A percentile compares a stretch with the other conserved stretches of the same genome.
These are phyloP conservation scores for Ophonus ardosiacus DNA, from an alignment of 2,888 invertebrate species.

Conservation along the genomic window DNA sequence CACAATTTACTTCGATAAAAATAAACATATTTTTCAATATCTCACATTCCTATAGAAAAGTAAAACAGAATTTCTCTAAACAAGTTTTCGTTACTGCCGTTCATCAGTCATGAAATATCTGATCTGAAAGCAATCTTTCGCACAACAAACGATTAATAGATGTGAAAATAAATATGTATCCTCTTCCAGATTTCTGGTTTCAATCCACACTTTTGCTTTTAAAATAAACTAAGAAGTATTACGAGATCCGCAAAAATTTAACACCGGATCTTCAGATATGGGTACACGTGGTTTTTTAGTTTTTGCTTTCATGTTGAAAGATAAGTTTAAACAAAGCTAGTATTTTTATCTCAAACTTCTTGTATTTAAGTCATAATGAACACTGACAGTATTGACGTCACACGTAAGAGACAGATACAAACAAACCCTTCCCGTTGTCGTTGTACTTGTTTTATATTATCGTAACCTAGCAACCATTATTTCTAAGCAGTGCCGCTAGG, in stretches of 20 bases:
- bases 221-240: conserved; percentile 5
- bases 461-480: no score
- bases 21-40: not conserved
- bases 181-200: not conserved
- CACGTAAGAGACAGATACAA: no score
- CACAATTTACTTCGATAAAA: no score
- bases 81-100: not conserved
- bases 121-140: not conserved
- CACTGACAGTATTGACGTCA: no score
- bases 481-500: no score
- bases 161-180: conserved; percentile 2
- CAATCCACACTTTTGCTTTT: conserved; percentile 8
- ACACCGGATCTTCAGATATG: not conserved
- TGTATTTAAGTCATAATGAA: no score
- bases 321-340: conserved; percentile 20
- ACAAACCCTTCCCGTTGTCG: no score
- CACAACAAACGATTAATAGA: not conserved
- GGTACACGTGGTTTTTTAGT: not conserved
- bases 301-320: conserved; percentile 28
- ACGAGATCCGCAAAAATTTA: conserved; percentile 13
- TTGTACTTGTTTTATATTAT: no score
- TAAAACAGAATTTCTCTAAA: not conserved
- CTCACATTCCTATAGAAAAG: not conserved
- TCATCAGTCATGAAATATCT: not conserved
- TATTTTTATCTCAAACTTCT: no score